Base-by-base conservation (phyloP, 1,140 invertebrate species). In the Drosophila punjabiensis region DNA sequence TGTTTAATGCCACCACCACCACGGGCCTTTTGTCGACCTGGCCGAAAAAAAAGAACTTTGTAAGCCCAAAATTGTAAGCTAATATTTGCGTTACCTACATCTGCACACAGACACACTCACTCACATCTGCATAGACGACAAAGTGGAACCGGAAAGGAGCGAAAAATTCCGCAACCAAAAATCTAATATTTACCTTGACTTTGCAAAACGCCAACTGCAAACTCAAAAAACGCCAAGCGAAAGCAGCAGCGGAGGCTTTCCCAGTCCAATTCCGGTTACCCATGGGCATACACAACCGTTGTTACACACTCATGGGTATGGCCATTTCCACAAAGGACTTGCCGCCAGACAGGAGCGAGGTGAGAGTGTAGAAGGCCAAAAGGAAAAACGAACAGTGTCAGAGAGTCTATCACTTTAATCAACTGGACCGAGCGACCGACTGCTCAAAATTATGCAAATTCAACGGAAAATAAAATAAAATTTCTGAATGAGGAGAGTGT, bases 121-220 rank as follows among this genome's bases (percentile, higher is more conserved):
- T 52, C 41, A 64, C 20, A 66, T 58, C 33, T 53, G 41, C 58
- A 74, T 43, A 60, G 55, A 73, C 43, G 28, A 7, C 35, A 75
- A 75, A 65, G 59, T 75, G 68, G 61, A 66, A 76, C 24, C 73
- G 62, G 73, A 76, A 56, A 37, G 45, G 24, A 50, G 53, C 61
- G 65, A 69, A 84, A 89, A 88, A 87, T 87, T 83, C 68, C 68
- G 79, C 84, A 88, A 88, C 75, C 84, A 58, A 83, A 87, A 88
- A 89, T 89, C 81, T 89, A 89, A 89, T 89, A 89, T 89, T 89
- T 89, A 90, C 85, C 85, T 90, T 89, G 81, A 89, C 85, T 89
- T 89, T 89, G 75, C 79, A 60, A 70, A 89, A 90, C 79, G 86
- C 88, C 69, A 89, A 89, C 75, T 81, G 81, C 67, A 90, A 79